Conservation (phyloP, 2,113 vertebrate genomes). For the Myrmecophaga tridactyla region DNA sequence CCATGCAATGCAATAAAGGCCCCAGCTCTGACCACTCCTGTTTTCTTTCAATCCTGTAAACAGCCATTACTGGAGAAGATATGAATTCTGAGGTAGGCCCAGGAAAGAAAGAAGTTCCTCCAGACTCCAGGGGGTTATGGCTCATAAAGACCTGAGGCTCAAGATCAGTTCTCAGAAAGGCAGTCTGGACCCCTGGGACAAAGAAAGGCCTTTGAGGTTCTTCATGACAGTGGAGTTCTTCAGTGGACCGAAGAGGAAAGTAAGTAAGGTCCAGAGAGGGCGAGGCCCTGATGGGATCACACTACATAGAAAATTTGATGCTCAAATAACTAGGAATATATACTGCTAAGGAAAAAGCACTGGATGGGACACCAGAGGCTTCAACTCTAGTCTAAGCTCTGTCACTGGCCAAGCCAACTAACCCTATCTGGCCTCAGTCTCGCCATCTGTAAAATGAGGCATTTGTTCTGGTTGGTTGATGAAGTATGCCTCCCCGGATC, state of each 20-base stretch:
- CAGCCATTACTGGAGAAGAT: background rate
- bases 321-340: background rate
- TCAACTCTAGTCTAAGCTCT: background rate
- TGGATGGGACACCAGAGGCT: background rate
- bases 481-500: background rate
- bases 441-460: background rate
- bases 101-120: background rate
- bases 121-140: background rate
- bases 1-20: background rate
- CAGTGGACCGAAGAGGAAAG: background rate
- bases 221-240: background rate
- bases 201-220: background rate
- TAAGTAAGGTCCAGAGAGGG: background rate
- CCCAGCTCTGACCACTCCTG: background rate
- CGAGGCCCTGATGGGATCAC: background rate
- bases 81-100: background rate
- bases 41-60: background rate
- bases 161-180: background rate
- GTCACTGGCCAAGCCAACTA: background rate
- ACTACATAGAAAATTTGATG: too few relatives aligned
- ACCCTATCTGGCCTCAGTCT: background rate
- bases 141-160: background rate
- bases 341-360: background rate
- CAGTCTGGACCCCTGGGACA: background rate
- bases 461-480: background rate